Evolutionary conservation across 2,113 vertebrate species (phyloP).

Genomic region (Athene noctua): DNA sequence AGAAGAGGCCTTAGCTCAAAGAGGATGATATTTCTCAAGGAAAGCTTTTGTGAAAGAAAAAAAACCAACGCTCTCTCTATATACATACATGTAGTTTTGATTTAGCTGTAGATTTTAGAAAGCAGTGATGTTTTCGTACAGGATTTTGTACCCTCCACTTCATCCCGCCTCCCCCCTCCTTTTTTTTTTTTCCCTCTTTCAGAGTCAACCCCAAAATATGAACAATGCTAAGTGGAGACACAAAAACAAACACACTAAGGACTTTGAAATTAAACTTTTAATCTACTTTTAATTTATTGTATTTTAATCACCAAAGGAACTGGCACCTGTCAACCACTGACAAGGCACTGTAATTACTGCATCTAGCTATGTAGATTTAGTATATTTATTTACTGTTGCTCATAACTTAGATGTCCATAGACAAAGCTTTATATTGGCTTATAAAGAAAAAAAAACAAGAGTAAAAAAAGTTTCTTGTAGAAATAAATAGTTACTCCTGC

Average conservation of each 20-base stretch:
- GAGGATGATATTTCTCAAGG: background rate
- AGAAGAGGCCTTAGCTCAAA: background rate
- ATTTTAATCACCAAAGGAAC: constrained; percentile 6
- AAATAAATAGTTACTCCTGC: background rate
- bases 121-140: background rate
- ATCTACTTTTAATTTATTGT: background rate
- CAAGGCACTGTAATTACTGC: background rate
- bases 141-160: background rate
- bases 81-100: accelerated
- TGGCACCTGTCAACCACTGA: background rate
- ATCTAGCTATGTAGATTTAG: background rate
- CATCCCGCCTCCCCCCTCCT: accelerated
- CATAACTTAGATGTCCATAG: background rate
- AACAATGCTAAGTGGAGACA: background rate
- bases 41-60: background rate
- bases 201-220: background rate
- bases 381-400: background rate
- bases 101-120: background rate
- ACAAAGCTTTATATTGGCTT: background rate
- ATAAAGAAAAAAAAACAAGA: background rate
- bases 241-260: background rate
- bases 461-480: background rate
- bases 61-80: background rate
- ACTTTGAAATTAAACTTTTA: background rate
- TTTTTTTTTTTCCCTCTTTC: background rate